Conservation (phyloP, 2,113 vertebrate genomes). For the Chamaetylas fuelleborni region DNA sequence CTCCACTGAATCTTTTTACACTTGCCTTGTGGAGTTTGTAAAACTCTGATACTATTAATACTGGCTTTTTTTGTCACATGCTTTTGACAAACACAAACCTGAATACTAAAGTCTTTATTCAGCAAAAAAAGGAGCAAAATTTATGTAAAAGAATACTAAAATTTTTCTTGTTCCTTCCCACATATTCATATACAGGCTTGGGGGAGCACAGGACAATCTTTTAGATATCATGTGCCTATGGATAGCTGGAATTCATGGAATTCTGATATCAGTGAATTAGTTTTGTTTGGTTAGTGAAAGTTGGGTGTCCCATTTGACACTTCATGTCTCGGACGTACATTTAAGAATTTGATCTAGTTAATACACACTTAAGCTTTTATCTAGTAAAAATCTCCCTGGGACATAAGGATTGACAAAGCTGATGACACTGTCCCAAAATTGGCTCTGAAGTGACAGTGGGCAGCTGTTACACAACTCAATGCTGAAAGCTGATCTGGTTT, state of each 20-base stretch:
- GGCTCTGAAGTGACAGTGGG: not conserved
- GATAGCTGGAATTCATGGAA: not conserved
- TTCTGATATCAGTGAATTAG: not conserved
- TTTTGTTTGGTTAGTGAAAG: not conserved
- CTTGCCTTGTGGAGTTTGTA: not conserved
- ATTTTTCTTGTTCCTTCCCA: not conserved
- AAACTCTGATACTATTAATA: not conserved
- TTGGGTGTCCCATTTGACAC: not conserved
- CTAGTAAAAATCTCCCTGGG: not conserved
- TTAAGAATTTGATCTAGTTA: constrained; percentile 33
- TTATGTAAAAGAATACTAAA: not conserved
- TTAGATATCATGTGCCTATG: not conserved
- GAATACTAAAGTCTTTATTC: not conserved
- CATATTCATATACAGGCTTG: rapidly evolving
- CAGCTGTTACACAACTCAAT: constrained; percentile 41
- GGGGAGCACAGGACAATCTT: not conserved
- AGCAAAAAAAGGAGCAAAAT: not conserved
- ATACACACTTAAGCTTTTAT: not conserved
- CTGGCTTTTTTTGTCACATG: not conserved
- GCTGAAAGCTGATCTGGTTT: constrained; percentile 41
- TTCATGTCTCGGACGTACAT: not conserved
- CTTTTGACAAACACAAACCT: not conserved
- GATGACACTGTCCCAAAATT: constrained; percentile 33
- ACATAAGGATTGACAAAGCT: constrained; percentile 25
- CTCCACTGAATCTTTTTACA: not conserved